phyloP scores from a whole-genome alignment of 1,140 invertebrate species.

The Hetaerina americana region DNA sequence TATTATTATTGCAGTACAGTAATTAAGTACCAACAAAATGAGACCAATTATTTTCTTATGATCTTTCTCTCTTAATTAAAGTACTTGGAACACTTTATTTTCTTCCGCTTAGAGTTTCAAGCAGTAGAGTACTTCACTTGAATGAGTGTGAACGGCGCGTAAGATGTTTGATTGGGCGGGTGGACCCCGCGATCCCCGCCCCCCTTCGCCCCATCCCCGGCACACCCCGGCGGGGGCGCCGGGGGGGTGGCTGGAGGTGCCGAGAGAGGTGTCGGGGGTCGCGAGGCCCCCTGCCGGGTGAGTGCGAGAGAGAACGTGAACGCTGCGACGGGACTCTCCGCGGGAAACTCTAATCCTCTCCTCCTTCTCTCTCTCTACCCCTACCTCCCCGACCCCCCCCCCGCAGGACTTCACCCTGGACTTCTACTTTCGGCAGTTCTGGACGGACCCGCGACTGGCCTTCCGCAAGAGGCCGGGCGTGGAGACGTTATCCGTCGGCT shows the following conservation, averaged over 20 bases:
- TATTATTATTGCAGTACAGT: neutral
- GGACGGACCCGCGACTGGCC: conserved; percentile 87
- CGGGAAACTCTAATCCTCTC: neutral
- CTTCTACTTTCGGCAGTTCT: conserved; percentile 97
- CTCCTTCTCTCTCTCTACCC: neutral
- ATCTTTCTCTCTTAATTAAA: too few species aligned
- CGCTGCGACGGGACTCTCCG: neutral
- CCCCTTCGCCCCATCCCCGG: too few species aligned
- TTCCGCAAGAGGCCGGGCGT: conserved; percentile 77
- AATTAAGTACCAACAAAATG: neutral
- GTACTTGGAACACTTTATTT: too few species aligned
- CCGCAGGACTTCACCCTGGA: conserved; percentile 92
- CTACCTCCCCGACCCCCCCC: neutral
- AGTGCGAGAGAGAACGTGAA: neutral
- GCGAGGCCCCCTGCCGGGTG: too few species aligned
- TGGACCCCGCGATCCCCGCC: too few species aligned
- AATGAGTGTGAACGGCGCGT: too few species aligned
- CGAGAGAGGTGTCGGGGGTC: neutral
- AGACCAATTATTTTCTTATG: too few species aligned
- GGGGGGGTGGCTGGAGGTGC: neutral
- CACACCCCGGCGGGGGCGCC: neutral
- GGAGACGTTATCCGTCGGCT: conserved; percentile 79
- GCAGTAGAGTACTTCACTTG: too few species aligned
- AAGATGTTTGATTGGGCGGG: too few species aligned
- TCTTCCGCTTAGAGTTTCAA: too few species aligned